Percentiles rank a stretch among this genome's conserved stretches.
These are phyloP conservation scores for Lepisosteus osseus DNA, from an alignment of 2,113 vertebrate species.

Conservation along the genomic window DNA sequence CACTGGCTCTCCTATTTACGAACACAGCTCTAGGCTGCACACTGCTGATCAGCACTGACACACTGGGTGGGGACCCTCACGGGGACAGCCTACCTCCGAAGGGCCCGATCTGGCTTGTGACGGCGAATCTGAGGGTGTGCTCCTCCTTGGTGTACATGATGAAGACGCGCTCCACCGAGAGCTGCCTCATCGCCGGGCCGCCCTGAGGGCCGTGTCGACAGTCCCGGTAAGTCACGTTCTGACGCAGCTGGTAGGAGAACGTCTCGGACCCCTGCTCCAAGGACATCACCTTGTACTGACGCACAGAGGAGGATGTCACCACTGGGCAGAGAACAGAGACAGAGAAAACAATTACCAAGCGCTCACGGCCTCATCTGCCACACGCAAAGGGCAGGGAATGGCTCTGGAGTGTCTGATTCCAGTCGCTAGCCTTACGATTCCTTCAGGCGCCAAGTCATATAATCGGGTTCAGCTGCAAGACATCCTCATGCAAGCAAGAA, in stretches of 20 bases:
- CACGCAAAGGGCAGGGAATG: too few relatives aligned
- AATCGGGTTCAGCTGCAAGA: too few relatives aligned
- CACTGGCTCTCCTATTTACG: too few relatives aligned
- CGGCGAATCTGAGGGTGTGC: slow-evolving; percentile 80
- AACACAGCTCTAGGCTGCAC: too few relatives aligned
- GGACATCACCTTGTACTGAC: slow-evolving; percentile 65
- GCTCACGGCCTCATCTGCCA: too few relatives aligned
- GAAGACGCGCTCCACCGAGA: slow-evolving; percentile 75
- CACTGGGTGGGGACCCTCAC: background rate
- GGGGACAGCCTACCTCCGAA: slow-evolving; percentile 62
- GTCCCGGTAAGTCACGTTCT: slow-evolving; percentile 79
- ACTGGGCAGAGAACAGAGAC: slow-evolving; percentile 41
- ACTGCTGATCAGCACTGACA: background rate
- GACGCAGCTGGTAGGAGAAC: slow-evolving; percentile 73
- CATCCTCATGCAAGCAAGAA: too few relatives aligned
- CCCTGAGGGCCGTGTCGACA: slow-evolving; percentile 59
- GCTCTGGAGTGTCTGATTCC: too few relatives aligned
- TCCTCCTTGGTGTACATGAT: slow-evolving; percentile 81
- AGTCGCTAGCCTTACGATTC: too few relatives aligned
- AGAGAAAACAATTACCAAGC: too few relatives aligned
- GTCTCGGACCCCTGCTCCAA: slow-evolving; percentile 66
- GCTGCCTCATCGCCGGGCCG: slow-evolving; percentile 56
- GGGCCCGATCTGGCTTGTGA: slow-evolving; percentile 81
- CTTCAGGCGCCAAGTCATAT: too few relatives aligned
- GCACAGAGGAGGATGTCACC: slow-evolving; percentile 71